phyloP scores from a whole-genome alignment of 2,797 vertebrate genomes.

The Sebastes matsubarae region DNA sequence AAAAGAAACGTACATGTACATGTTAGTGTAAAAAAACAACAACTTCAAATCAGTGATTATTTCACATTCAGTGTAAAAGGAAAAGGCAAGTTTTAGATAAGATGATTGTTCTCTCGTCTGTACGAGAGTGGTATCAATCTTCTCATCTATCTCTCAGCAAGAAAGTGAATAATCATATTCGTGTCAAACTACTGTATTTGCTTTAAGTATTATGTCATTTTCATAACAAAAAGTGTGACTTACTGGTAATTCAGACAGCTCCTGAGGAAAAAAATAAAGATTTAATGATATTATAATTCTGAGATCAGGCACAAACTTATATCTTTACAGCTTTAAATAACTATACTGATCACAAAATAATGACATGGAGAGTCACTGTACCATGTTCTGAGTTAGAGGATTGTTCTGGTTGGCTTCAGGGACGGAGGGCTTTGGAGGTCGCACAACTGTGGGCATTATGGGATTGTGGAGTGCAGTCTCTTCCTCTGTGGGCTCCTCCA shows the following conservation, averaged over 20 bases:
- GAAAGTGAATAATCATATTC: not conserved
- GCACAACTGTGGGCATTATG: slow-evolving; percentile 96
- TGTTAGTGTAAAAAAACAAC: not conserved
- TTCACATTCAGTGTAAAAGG: not conserved
- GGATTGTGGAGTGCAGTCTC: slow-evolving; percentile 94
- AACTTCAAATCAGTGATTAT: not conserved
- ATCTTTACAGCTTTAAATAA: not conserved
- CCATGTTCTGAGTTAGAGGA: slow-evolving; percentile 84
- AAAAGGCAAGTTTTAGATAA: not conserved
- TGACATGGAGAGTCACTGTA: slow-evolving; percentile 39
- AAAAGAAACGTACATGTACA: not conserved
- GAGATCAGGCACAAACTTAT: not conserved
- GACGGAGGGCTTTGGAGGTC: slow-evolving; percentile 86
- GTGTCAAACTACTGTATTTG: not conserved
- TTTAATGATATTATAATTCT: not conserved
- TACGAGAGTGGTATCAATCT: not conserved
- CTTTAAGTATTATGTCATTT: not conserved
- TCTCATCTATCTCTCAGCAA: not conserved
- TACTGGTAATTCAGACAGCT: slow-evolving; percentile 89
- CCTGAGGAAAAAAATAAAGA: slow-evolving; percentile 68
- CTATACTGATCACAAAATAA: not conserved
- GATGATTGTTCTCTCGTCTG: not conserved
- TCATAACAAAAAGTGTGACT: slow-evolving; percentile 59
- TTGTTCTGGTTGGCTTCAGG: slow-evolving; percentile 68
- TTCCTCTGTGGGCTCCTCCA: slow-evolving; percentile 96